Conservation (phyloP, 1,140 invertebrate species). For the Monomorium pharaonis region DNA sequence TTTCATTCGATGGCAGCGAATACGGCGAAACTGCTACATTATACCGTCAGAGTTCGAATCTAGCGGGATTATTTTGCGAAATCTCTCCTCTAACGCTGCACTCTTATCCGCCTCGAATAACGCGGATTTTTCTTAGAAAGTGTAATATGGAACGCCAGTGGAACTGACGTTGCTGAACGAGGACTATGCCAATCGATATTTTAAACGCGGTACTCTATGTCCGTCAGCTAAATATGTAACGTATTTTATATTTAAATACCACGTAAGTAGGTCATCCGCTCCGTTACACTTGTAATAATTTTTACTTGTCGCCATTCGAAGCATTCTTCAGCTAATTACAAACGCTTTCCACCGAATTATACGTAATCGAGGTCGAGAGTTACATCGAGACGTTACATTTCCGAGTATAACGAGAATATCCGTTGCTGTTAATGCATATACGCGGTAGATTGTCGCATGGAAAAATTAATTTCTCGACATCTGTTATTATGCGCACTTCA, state of each 20-base stretch:
- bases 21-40: not conserved
- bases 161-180: constrained; percentile 26
- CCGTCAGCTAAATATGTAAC: constrained; percentile 24
- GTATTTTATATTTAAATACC: constrained; percentile 53
- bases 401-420: not conserved
- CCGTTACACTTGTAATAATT: not conserved
- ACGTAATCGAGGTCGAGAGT: constrained; percentile 11
- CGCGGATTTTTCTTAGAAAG: constrained; percentile 28
- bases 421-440: not conserved
- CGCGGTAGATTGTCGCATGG: not conserved
- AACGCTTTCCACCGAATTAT: not conserved
- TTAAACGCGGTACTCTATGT: constrained; percentile 26
- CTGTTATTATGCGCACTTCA: constrained; percentile 13
- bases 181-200: constrained; percentile 52
- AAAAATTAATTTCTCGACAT: constrained; percentile 31
- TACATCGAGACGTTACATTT: constrained; percentile 15
- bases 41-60: not conserved
- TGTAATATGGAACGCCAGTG: not conserved
- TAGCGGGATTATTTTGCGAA: constrained; percentile 32
- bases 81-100: not conserved
- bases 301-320: not conserved
- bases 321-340: not conserved
- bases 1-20: not conserved
- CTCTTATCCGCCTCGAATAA: constrained; percentile 27
- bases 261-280: not conserved